Base-by-base conservation (phyloP, 2,113 vertebrate genomes). In the Uropsilus gracilis region DNA sequence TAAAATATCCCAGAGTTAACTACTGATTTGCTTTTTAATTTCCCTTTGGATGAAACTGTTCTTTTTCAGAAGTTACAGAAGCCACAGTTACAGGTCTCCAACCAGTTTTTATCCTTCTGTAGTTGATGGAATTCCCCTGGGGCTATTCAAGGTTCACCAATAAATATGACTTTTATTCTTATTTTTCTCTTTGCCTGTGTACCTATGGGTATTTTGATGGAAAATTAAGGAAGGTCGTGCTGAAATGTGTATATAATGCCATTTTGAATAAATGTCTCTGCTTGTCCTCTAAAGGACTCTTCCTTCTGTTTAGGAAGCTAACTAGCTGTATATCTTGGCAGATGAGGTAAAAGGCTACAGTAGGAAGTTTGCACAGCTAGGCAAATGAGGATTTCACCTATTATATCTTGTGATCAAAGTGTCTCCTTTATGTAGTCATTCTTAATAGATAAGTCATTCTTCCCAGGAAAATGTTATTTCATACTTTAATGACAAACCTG, bases 391-490 rank as follows among this genome's bases (percentile, higher is more conserved):
- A 96, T 97, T 98, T 92, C 84, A 89, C 20, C 80, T 66, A 85
- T 22, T 83, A 24, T 64, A 50, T 73, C 83, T 85, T 97, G 53
- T 89, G 95, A 86, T 95, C 89, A 98, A 96, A 97, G 69, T 87
- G 89, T 89, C 90, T 91, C 96, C 96, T 91, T 95, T 95, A 97
- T 87, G n/a, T 37, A 97, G 44, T 42, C 64, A 69, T 30, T 97
- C 57, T 81, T 69, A 91, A 72, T 55, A 97, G 96, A 96, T 97
- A 97, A 97, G 46, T 12, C 72, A 90, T 97, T 97, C 78, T 97
- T 98, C 95, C 89, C 77, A 96, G 66, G 92, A 66, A 97, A 85
- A 96, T 88, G 89, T 68, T 72, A 83, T 83, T 92, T 97, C 87
- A 14, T 95, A 94, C 50, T 97, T 91, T 94, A 68, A 89, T 95